Base-by-base conservation (phyloP, 2,888 invertebrate genomes). In the Hyalella azteca region DNA sequence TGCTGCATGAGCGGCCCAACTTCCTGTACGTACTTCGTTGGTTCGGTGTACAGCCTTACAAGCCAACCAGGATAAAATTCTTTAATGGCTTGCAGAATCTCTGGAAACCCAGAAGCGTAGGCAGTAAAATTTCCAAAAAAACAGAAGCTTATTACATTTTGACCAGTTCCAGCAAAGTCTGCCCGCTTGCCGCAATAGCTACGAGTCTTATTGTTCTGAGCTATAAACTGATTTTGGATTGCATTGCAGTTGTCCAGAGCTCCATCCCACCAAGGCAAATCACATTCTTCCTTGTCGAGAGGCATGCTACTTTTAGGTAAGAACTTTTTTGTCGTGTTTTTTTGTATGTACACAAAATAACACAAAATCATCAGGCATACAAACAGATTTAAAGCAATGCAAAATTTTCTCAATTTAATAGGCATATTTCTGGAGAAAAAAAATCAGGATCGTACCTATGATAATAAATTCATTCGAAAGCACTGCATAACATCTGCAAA, bases 221-320 rank as follows among this genome's bases (percentile, higher is more conserved):
- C 26, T 7, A 54, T 54, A 29, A 54, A 54, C 7, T 5, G 5
- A 9, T 26, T 22, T 5, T 9, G 22, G 11, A 54, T 29, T 13
- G 13, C 7, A 22, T 3, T 13, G 19, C 54, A 54, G 26, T 54
- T 29, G 26, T 54, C 54, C 26, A 26, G 9, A 4, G 9, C 54
- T 5, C 54, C 54, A 13, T 54, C 54, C 54, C 54, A 54, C 54
- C 54, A 54, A 9, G 54, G 54, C 54, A 54, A 54, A 22, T 54
- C 54, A 54, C 54, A 54, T 11, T 22, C 54, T n/a, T n/a, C n/a
- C n/a, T n/a, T n/a, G n/a, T n/a, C n/a, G n/a, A n/a, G n/a, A n/a
- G n/a, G n/a, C n/a, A n/a, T n/a, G n/a, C n/a, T n/a, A n/a, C n/a
- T n/a, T n/a, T n/a, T n/a, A n/a, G n/a, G n/a, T n/a, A n/a, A n/a